These are phyloP conservation scores for Melanaphis sacchari DNA, from an alignment of 1,140 invertebrate genomes.

Conservation along the genomic window DNA sequence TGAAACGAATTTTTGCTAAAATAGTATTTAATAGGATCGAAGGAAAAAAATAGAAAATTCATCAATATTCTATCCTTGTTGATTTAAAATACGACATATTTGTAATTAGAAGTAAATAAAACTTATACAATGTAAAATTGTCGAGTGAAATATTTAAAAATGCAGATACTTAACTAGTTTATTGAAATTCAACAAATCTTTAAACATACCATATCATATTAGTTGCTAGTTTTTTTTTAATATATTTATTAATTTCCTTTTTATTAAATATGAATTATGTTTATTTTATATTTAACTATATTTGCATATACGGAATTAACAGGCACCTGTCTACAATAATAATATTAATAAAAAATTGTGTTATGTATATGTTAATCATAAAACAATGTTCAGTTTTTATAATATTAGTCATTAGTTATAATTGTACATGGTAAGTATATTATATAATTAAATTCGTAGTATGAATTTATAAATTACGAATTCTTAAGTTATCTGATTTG, in stretches of 20 bases:
- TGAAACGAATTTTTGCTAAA: too few relatives aligned
- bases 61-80: too few relatives aligned
- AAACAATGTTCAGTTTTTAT: background rate
- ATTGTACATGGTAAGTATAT: background rate
- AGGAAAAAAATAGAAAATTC: too few relatives aligned
- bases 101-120: too few relatives aligned
- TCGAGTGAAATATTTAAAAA: background rate
- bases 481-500: slow-evolving; percentile 3
- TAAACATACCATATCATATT: background rate
- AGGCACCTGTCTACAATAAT: background rate
- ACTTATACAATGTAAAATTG: too few relatives aligned
- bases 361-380: background rate
- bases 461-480: background rate
- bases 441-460: background rate
- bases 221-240: background rate
- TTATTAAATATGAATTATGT: background rate
- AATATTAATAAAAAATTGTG: background rate
- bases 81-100: too few relatives aligned
- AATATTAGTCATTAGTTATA: background rate
- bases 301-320: background rate
- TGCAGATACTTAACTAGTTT: background rate
- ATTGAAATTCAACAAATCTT: background rate
- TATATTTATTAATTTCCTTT: background rate
- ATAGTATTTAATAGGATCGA: too few relatives aligned
- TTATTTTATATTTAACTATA: background rate